Base-by-base conservation (phyloP, 1,140 invertebrate species). In the Pseudomyrmex flavicornis region DNA sequence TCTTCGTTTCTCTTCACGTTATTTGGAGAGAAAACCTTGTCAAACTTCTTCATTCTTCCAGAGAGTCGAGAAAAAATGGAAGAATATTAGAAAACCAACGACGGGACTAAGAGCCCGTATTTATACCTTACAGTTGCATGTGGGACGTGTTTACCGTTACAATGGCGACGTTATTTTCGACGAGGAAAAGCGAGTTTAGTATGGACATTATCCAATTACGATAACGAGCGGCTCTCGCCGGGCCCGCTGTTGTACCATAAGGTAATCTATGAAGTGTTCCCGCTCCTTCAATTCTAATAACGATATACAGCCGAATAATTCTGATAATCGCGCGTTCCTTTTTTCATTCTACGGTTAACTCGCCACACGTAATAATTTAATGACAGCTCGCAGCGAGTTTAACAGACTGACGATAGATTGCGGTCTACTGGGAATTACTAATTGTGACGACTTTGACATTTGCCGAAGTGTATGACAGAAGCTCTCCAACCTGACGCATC, bases 81-180 rank as follows among this genome's bases (percentile, higher is more conserved):
- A 89, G 79, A 89, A 88, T 92, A 76, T 76, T 46, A 72, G 79
- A 84, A 91, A 92, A 91, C 3, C 26, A 90, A 91, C 61, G 85
- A 80, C 72, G 58, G 72, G 72, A 46, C 2, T 13, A 0, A 9
- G 13, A 2, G 58, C 22, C 17, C 62, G 8, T 68, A 75, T 87
- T 87, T 88, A 88, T 69, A 84, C 48, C 61, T 61, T 59, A 48
- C 35, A 59, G 62, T 44, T 12, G 22, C 35, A 82, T 52, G 68
- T 54, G 68, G 77, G 61, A 82, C 35, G 13, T 10, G n/a, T 84
- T 74, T 56, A 87, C 85, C 82, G 74, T 79, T 87, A 85, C 44
- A 22, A 22, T 15, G 46, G 12, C 22, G 13, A 66, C 9, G 69
- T 44, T 5, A 35, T 20, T 54, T 35, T 13, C 22, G 9, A 52